Conservation (phyloP, 2,888 invertebrate genomes). For the Hemithea aestivaria region DNA sequence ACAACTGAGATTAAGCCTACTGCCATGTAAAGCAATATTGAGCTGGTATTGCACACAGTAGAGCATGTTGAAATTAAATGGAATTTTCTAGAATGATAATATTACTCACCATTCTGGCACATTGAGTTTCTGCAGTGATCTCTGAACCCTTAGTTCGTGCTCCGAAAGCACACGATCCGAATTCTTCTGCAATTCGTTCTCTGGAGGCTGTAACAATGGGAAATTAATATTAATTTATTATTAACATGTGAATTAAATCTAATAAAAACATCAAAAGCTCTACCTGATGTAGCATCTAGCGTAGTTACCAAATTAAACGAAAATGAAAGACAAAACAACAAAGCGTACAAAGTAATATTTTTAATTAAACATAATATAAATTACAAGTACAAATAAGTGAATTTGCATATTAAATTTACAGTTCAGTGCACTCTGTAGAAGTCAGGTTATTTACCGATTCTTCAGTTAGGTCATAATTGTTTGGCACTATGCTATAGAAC, state of each 20-base stretch:
- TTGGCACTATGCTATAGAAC: slow-evolving; percentile 56
- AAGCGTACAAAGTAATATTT: background rate
- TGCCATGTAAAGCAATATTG: too few species aligned
- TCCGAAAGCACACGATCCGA: slow-evolving; percentile 92
- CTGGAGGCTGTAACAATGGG: slow-evolving; percentile 87
- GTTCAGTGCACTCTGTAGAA: slow-evolving; percentile 24
- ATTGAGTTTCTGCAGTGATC: slow-evolving; percentile 95
- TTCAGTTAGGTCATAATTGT: slow-evolving; percentile 38
- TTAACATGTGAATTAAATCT: background rate
- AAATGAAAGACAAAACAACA: slow-evolving; percentile 4
- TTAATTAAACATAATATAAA: too few species aligned
- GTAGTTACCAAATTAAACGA: too few species aligned
- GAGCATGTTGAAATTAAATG: background rate
- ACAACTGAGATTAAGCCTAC: slow-evolving; percentile 10
- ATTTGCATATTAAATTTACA: slow-evolving; percentile 9
- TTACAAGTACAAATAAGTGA: background rate
- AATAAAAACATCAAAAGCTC: background rate
- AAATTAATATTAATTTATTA: background rate
- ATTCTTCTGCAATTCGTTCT: slow-evolving; percentile 95
- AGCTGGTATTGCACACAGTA: too few species aligned
- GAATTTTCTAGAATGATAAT: slow-evolving; percentile 4
- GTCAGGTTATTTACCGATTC: slow-evolving; percentile 51
- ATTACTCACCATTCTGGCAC: slow-evolving; percentile 93
- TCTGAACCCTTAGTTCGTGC: slow-evolving; percentile 95
- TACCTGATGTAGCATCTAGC: too few species aligned